phyloP scores from a whole-genome alignment of 1,140 invertebrate species.

The Lethocerus indicus region DNA sequence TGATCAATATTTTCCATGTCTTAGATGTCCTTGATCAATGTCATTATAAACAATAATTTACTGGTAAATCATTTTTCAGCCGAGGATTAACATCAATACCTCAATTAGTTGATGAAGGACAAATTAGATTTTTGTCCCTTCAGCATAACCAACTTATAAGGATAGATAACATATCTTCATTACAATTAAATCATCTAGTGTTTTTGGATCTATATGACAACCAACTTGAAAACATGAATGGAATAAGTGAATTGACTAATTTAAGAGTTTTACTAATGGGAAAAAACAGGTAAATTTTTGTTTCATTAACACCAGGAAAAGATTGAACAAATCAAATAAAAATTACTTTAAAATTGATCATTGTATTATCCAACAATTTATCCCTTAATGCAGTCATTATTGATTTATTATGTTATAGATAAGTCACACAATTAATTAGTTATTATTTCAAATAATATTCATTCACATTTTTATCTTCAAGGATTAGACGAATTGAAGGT shows the following conservation, averaged over 20 bases:
- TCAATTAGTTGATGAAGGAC: constrained; percentile 57
- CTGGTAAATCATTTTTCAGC: constrained; percentile 27
- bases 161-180: constrained; percentile 40
- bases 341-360: no score
- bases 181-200: constrained; percentile 29
- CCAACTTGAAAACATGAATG: constrained; percentile 70
- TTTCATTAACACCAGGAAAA: no score
- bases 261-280: constrained; percentile 73
- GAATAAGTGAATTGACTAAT: constrained; percentile 52
- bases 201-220: constrained; percentile 90
- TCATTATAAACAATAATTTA: no score
- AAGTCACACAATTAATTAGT: no score
- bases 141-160: constrained; percentile 78
- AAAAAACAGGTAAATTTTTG: constrained; percentile 68
- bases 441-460: no score
- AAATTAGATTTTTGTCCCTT: constrained; percentile 64
- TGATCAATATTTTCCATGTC: no score
- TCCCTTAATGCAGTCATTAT: no score
- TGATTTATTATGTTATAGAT: no score
- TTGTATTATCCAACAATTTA: no score
- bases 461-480: constrained; percentile 28
- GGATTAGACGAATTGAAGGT: constrained; percentile 59
- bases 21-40: no score
- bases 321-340: no score
- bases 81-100: constrained; percentile 58